A percentile compares a stretch with the other conserved stretches of the same genome.
phyloP scores from a whole-genome alignment of 92 coral and sea anemone species.

The Palythoa grandis region DNA sequence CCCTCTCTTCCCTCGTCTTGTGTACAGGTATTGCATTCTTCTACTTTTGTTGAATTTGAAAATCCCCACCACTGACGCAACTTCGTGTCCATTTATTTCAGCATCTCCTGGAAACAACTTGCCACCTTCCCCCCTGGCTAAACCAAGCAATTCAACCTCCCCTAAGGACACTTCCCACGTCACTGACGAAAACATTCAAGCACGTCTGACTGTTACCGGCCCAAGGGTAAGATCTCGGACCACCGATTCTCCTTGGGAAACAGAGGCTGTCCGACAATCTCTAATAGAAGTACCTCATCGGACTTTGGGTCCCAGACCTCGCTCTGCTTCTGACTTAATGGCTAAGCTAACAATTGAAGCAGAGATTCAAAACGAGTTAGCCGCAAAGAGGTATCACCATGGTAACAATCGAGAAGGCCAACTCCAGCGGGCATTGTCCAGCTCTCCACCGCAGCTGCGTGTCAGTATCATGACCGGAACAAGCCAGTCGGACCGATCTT shows the following conservation, averaged over 20 bases:
- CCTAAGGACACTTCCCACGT: background rate
- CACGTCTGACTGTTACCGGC: slow-evolving; percentile 1
- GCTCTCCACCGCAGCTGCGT: slow-evolving; percentile 39
- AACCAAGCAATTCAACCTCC: slow-evolving; percentile 11
- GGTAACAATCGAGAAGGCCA: background rate
- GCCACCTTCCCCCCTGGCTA: slow-evolving; percentile 33
- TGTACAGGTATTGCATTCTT: too few species aligned
- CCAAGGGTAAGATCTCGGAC: slow-evolving; percentile 31
- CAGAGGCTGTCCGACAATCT: background rate
- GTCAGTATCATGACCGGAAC: slow-evolving; percentile 16
- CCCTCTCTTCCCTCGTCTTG: too few species aligned
- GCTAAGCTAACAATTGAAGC: slow-evolving; percentile 39
- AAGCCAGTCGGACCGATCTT: slow-evolving; percentile 61
- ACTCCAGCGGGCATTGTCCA: slow-evolving; percentile 21
- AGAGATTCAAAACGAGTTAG: slow-evolving; percentile 18
- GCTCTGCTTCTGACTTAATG: slow-evolving; percentile 28
- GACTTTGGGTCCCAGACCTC: slow-evolving; percentile 19
- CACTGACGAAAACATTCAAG: background rate
- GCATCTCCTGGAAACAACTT: slow-evolving; percentile 40
- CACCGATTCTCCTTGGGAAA: slow-evolving; percentile 10
- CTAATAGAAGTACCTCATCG: background rate
- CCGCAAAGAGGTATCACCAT: slow-evolving; percentile 8
- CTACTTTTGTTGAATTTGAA: too few species aligned
- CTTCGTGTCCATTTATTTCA: background rate
- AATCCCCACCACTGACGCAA: too few species aligned